Evolutionary conservation across 2,113 vertebrate species (phyloP).

Genomic region (Cyprinodon brontotheroides): DNA sequence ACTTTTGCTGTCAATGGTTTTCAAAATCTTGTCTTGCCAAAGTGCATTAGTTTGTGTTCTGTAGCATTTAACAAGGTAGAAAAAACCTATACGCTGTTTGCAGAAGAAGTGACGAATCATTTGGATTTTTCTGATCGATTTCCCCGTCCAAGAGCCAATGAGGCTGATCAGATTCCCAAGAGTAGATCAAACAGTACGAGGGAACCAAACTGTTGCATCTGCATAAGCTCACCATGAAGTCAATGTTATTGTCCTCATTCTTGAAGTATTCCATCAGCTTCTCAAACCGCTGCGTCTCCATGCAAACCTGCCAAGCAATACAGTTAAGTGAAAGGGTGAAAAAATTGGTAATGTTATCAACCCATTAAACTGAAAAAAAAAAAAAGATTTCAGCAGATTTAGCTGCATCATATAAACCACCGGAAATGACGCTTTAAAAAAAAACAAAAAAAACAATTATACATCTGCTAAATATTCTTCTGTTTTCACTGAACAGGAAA

Average conservation of each 20-base stretch:
- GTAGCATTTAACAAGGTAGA: background rate
- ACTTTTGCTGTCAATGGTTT: too few species aligned
- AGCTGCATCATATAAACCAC: background rate
- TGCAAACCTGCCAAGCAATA: slow-evolving; percentile 85
- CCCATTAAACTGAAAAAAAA: too few species aligned
- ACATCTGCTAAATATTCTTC: background rate
- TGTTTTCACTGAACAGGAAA: background rate
- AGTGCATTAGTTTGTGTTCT: background rate
- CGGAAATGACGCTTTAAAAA: background rate
- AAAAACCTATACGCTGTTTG: background rate
- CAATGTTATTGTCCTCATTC: slow-evolving; percentile 97
- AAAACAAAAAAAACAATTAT: too few species aligned
- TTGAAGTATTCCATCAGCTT: slow-evolving; percentile 98
- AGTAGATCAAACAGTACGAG: too few species aligned
- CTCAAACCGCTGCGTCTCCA: slow-evolving; percentile 94
- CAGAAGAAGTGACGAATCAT: background rate
- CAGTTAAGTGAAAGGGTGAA: background rate
- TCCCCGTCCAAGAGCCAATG: too few species aligned
- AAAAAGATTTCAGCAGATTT: background rate
- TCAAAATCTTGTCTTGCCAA: too few species aligned
- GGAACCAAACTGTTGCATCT: background rate
- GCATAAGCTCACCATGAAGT: slow-evolving; percentile 89
- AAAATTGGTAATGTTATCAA: background rate
- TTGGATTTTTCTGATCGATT: background rate
- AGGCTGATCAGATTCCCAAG: too few species aligned